A percentile compares a stretch with the other conserved stretches of the same genome.
Conservation (phyloP, 2,113 vertebrate species). For the Zosterops hypoxanthus region DNA sequence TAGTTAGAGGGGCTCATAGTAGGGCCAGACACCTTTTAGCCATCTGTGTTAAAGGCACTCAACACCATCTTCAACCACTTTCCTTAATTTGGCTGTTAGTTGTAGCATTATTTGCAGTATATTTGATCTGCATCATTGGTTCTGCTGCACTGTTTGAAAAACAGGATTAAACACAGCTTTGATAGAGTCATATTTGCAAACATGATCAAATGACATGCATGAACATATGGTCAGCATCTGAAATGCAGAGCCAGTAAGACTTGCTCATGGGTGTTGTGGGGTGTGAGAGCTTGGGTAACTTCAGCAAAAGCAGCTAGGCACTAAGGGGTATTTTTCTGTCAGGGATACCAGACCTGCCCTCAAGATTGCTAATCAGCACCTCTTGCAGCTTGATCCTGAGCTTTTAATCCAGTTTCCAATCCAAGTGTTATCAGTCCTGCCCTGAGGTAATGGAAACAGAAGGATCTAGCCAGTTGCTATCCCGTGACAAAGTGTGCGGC, state of each 20-base stretch:
- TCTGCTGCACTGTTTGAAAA: slow-evolving; percentile 23
- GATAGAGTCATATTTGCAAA: background rate
- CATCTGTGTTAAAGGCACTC: background rate
- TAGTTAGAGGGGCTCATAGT: background rate
- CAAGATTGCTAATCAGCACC: background rate
- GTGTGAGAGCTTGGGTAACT: background rate
- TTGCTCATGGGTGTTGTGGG: background rate
- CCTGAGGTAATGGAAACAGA: background rate
- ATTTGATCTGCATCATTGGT: background rate
- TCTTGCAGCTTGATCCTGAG: slow-evolving; percentile 13
- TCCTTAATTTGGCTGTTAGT: background rate
- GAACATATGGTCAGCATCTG: background rate
- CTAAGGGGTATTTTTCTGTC: background rate
- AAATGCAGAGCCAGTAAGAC: background rate
- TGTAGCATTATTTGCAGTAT: background rate
- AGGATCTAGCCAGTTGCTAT: background rate
- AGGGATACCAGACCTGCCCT: background rate
- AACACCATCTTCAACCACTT: background rate
- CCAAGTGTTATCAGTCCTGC: background rate
- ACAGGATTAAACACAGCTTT: background rate
- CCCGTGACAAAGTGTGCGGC: background rate
- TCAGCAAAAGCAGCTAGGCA: background rate
- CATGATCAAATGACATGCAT: background rate
- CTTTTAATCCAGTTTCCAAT: slow-evolving; percentile 52
- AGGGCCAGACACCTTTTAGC: background rate